These are phyloP conservation scores for Uloborus diversus DNA, from an alignment of 1,140 invertebrate species.

Conservation along the genomic window DNA sequence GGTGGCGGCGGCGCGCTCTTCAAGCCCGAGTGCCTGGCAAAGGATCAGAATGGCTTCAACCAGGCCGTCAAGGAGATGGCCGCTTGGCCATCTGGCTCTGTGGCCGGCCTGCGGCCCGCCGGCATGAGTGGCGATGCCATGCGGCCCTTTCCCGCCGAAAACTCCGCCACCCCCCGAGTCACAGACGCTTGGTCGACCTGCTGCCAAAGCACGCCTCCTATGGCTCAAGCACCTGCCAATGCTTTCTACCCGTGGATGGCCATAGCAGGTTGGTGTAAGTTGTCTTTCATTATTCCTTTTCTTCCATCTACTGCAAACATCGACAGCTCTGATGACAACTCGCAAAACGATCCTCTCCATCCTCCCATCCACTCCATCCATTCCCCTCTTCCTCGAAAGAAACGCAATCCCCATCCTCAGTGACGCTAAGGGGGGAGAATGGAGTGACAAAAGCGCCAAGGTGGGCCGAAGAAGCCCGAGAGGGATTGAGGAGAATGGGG, in stretches of 20 bases:
- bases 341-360: too few species aligned
- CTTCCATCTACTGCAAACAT: background rate
- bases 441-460: too few species aligned
- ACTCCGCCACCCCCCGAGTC: conserved; percentile 71
- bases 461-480: too few species aligned
- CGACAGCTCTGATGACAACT: too few species aligned
- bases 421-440: too few species aligned
- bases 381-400: too few species aligned
- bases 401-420: too few species aligned
- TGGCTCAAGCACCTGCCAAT: conserved; percentile 78
- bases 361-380: too few species aligned
- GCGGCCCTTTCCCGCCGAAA: conserved; percentile 64
- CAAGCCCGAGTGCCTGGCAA: conserved; percentile 59
- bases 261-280: conserved; percentile 87
- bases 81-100: conserved; percentile 69
- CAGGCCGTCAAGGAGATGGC: conserved; percentile 61
- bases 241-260: conserved; percentile 98
- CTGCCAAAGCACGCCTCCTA: conserved; percentile 75
- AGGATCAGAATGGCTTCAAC: conserved; percentile 60
- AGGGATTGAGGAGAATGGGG: too few species aligned
- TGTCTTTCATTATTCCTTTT: conserved; percentile 33
- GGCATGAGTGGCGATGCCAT: conserved; percentile 40
- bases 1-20: conserved; percentile 48
- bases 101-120: conserved; percentile 67
- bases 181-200: conserved; percentile 83